Percentiles rank a stretch among this genome's conserved stretches.
These are phyloP conservation scores for Neoitamus cyanurus DNA, from an alignment of 2,888 invertebrate species.

Conservation along the genomic window DNA sequence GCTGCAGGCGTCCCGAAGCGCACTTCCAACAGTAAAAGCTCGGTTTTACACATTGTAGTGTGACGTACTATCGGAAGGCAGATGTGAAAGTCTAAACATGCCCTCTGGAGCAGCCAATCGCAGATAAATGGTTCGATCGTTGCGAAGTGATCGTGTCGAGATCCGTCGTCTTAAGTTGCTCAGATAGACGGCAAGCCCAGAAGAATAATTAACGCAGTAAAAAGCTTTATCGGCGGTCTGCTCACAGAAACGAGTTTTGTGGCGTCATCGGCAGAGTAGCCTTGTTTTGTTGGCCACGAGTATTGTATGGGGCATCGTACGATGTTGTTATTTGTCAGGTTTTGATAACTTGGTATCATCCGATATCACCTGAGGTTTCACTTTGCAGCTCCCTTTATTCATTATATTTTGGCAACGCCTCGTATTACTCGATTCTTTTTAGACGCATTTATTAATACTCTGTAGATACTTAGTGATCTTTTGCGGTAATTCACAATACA, in stretches of 20 bases:
- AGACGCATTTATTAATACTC: background rate
- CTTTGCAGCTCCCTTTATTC: background rate
- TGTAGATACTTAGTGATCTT: too few relatives aligned
- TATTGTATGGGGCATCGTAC: constrained; percentile 12
- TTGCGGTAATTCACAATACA: background rate
- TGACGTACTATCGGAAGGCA: background rate
- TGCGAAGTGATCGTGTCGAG: background rate
- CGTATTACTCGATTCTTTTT: background rate
- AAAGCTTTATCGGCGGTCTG: background rate
- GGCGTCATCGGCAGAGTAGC: background rate
- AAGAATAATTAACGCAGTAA: background rate
- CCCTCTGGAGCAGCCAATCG: background rate
- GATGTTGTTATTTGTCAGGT: constrained; percentile 7
- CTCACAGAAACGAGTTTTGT: background rate
- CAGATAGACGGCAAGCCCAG: background rate
- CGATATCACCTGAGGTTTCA: constrained; percentile 29
- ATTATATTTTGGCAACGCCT: background rate
- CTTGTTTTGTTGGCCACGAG: background rate
- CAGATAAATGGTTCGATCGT: background rate
- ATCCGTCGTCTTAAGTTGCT: background rate
- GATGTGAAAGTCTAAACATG: background rate
- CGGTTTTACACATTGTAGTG: background rate
- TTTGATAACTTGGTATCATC: background rate
- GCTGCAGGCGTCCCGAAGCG: background rate
- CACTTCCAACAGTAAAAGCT: background rate